Evolutionary conservation across 2,113 vertebrate genomes (phyloP), one percentile per base, ranked within the genome.

Genomic region (Charina bottae): DNA sequence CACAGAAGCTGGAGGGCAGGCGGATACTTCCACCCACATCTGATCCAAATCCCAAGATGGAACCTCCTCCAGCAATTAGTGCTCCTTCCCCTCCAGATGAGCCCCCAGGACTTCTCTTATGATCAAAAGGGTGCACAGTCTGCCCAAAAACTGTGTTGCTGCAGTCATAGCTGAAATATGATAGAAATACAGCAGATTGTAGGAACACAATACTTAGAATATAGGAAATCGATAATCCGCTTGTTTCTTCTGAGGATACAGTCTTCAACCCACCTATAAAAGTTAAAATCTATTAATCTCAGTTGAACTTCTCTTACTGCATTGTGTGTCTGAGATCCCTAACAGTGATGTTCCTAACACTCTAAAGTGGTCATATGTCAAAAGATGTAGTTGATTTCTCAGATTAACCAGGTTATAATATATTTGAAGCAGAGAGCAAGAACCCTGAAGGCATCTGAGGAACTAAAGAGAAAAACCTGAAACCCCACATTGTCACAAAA

Each of bases 51-150:
- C 97, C 97, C 92, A 97, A 93, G 0, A 93, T 95, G 83, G 97
- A 97, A 72, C 97, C 97, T 62, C 97, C 96, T 24, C 94, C 94
- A 4, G 89, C 96, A 28, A 97, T 96, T 88, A 97, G 95, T 49
- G 96, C 96, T 13, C 96, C 97, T 37, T 97, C 97, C 0, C 97
- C 97, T 53, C 97, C 97, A 0, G 97, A 97, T 89, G 96, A 97
- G 33, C 97, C 97, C 15, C 97, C 97, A 5, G 96, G 93, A 78
- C 87, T 94, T 91, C 96, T 96, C 49, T 85, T 91, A 58, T 83
- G 59, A n/a, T 95, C 95, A 92, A 93, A 28, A 0, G 97, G 97
- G 53, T 97, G 96, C 59, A 88, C 0, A 0, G 97, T 97, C 90
- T 89, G 96, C 59, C 97, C 97, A 0, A 96, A 97, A 92, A 96